Evolutionary conservation across 2,113 vertebrate species (phyloP).

Genomic region (Asarcornis scutulata): DNA sequence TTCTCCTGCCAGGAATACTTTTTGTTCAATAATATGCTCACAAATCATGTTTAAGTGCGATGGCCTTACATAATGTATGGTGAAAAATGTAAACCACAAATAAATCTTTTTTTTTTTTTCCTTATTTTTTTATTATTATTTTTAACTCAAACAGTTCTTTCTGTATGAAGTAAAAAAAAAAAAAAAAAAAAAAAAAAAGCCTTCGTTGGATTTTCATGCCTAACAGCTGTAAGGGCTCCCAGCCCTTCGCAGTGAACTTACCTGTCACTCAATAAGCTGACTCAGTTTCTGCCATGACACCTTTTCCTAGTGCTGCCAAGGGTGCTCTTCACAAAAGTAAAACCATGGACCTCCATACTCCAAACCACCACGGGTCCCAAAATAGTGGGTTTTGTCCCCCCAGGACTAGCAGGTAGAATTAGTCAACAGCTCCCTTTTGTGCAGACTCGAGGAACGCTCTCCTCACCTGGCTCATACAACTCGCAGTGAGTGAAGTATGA

Average conservation of each 20-base stretch:
- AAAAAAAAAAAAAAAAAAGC: not conserved
- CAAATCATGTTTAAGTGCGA: not conserved
- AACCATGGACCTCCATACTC: not conserved
- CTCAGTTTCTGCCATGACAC: not conserved
- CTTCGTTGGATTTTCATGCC: not conserved
- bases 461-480: not conserved
- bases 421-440: not conserved
- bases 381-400: not conserved
- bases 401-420: not conserved
- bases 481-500: not conserved
- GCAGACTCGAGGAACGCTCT: not conserved
- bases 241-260: not conserved
- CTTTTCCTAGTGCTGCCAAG: not conserved
- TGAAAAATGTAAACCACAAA: not conserved
- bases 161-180: not conserved
- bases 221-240: not conserved
- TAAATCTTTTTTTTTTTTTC: not conserved
- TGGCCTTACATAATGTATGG: not conserved
- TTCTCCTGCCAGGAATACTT: not conserved
- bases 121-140: not conserved
- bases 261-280: not conserved
- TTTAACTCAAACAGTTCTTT: not conserved
- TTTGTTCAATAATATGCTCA: not conserved
- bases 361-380: not conserved
- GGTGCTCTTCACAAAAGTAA: not conserved